Evolutionary conservation across 2,888 invertebrate genomes (phyloP).

Genomic region (Aporophyla nigra): DNA sequence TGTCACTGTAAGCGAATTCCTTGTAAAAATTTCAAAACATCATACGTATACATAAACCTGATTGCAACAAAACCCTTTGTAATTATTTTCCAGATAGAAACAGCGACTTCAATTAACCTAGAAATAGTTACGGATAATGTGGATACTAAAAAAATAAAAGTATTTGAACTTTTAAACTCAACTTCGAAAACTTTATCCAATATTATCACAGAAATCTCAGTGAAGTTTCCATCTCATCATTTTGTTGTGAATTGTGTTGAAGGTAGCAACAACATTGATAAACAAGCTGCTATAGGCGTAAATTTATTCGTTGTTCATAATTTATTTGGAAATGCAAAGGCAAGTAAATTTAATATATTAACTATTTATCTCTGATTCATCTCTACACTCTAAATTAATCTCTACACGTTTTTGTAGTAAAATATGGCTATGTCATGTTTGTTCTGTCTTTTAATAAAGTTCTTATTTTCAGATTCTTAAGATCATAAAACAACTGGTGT

Average conservation of each 20-base stretch:
- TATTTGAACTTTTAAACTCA: not conserved
- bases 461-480: not conserved
- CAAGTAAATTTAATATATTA: not conserved
- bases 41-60: too few relatives aligned
- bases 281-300: not conserved
- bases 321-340: slow-evolving; percentile 1
- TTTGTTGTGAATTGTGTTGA: slow-evolving; percentile 7
- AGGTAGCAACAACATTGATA: not conserved
- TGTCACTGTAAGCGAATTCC: not conserved
- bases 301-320: not conserved
- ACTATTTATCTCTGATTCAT: too few relatives aligned
- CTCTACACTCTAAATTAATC: too few relatives aligned
- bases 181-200: slow-evolving; percentile 5
- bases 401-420: not conserved
- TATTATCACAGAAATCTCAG: slow-evolving; percentile 7
- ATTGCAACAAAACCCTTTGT: not conserved
- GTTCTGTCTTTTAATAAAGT: not conserved
- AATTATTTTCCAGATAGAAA: slow-evolving; percentile 8
- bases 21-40: not conserved
- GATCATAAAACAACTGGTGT: not conserved
- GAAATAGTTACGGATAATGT: slow-evolving; percentile 22
- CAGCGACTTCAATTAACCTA: slow-evolving; percentile 5
- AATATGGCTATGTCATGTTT: too few relatives aligned
- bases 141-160: slow-evolving; percentile 8
- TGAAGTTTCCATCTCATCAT: not conserved